Base-by-base conservation (phyloP, 2,888 invertebrate genomes). In the Andrena fulva region DNA sequence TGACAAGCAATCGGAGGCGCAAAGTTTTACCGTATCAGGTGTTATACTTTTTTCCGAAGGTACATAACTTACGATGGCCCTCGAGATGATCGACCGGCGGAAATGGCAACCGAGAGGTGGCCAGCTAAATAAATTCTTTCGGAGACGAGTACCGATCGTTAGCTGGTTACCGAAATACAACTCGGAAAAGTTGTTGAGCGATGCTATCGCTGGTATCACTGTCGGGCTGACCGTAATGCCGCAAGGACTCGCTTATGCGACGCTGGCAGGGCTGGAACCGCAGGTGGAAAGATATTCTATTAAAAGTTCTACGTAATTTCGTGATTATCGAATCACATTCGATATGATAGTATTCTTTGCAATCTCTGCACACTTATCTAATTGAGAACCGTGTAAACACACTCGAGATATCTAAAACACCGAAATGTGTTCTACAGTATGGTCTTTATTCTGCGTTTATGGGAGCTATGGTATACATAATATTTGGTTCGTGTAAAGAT, bases 381-480 rank as follows among this genome's bases (percentile, higher is more conserved):
- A 42, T 42, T 42, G 12, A 5, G 2, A n/a, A 16, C 24, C 31
- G 20, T 29, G 2, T 31, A 6, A 20, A 4, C 4, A 27, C 10
- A 59, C 6, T 64, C 6, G 6, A 27, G 20, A 62, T 77, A 12
- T 48, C 2, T 33, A 31, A 59, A 12, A 33, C 27, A 31, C 27
- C 3, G 1, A 54, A 54, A 33, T 12, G 12, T 33, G 0, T 52
- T 16, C 33, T 95, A 76, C 95, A 99, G 98, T 98, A 98, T 94
- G 99, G 99, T 2, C 95, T 99, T 68, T 99, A 99, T 94, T 98
- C 99, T 0, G 97, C 99, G 0, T 99, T 99, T 94, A 96, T 98
- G 94, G 98, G 99, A 1, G 98, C 98, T 91, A 97, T 99, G 93
- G 96, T 99, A 54, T 99, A 99, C 94, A 96, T 97, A 68, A 94